These are phyloP conservation scores for Papilio dardanus DNA, from an alignment of 1,140 invertebrate genomes.

Conservation along the genomic window DNA sequence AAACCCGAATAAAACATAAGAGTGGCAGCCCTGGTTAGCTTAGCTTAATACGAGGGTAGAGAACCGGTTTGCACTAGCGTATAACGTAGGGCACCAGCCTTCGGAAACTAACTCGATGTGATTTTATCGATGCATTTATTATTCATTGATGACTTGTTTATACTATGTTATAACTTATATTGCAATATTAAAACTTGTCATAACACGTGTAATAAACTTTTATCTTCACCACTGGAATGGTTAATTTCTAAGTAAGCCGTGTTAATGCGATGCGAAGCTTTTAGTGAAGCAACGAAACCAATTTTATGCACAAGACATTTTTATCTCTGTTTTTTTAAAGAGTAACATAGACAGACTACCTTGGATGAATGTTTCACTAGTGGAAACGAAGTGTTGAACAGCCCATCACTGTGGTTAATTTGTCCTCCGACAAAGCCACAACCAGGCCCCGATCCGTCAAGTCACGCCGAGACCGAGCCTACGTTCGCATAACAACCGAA, in stretches of 20 bases:
- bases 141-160: background rate
- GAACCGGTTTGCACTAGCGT: slow-evolving; percentile 69
- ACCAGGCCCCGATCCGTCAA: slow-evolving; percentile 68
- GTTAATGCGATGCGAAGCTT: background rate
- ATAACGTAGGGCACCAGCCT: slow-evolving; percentile 68
- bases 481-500: slow-evolving; percentile 61
- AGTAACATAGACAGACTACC: background rate
- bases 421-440: slow-evolving; percentile 70
- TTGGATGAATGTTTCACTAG: background rate
- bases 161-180: slow-evolving; percentile 7
- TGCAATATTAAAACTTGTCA: background rate
- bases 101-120: slow-evolving; percentile 18
- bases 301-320: background rate
- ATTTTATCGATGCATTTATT: slow-evolving; percentile 44
- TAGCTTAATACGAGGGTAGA: slow-evolving; percentile 48
- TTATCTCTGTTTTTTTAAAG: background rate
- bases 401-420: slow-evolving; percentile 56
- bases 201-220: slow-evolving; percentile 37
- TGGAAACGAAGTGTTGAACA: slow-evolving; percentile 9
- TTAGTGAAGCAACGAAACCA: background rate
- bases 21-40: background rate
- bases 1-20: background rate
- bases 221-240: slow-evolving; percentile 43
- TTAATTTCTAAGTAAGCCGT: background rate
- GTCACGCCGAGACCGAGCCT: slow-evolving; percentile 61